Base-by-base conservation (phyloP, 2,797 vertebrate species). In the Anas bahamensis region DNA sequence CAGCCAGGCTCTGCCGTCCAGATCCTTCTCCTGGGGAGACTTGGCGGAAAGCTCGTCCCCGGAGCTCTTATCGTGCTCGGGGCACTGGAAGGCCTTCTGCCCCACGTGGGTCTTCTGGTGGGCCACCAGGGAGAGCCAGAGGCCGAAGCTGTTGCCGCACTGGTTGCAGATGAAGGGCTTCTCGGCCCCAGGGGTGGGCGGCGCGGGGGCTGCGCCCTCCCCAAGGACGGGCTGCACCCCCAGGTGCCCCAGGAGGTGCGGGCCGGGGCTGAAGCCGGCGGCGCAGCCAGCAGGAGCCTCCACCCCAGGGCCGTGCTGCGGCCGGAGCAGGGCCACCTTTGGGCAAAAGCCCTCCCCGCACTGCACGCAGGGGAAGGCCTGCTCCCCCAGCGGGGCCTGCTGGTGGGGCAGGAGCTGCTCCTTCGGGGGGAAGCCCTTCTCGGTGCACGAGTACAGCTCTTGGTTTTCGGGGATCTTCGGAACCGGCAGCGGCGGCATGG, bases 161-260 rank as follows among this genome's bases (percentile, higher is more conserved):
- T 95, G 84, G 57, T 94, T 94, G 15, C 95, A 93, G 74, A 82
- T 93, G 75, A 95, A 96, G 10, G 93, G 95, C 11, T 88, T 93
- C 68, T 93, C 92, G 0, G 59, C 41, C 3, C 64, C 41, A 1
- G 86, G 55, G 35, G 48, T 24, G 0, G 64, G 26, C 5, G 82
- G 75, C 1, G 52, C 22, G 0, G 52, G 4, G 4, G 79, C 1
- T 2, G 15, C 48, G 1, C 17, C 41, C 0, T 71, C 82, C 2
- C 88, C 82, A 0, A 88, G 84, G 42, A 50, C 44, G 0, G 86
- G 86, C 60, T 81, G 86, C 9, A 74, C 88, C 17, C 91, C 94
- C 1, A 86, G 78, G 29, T 86, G 91, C 8, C 92, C 83, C 75
- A 94, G 86, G 17, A 94, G 92, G 71, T 89, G 83, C 0, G 86